Conservation (phyloP, 2,888 invertebrate genomes). For the Notodromas monacha region DNA sequence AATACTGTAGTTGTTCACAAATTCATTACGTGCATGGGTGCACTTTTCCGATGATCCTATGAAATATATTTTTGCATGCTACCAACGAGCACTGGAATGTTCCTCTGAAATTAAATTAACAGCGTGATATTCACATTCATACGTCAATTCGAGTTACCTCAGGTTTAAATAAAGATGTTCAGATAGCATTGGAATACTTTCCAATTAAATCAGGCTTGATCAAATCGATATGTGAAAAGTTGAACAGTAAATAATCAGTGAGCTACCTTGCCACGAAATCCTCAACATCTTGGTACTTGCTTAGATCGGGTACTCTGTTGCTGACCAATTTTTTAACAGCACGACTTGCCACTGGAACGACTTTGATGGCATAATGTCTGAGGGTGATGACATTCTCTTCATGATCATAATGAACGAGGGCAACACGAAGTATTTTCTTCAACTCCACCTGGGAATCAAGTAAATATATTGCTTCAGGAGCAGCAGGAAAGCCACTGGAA, state of each 20-base stretch:
- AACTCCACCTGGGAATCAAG: slow-evolving; percentile 36
- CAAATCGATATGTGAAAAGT: neutral
- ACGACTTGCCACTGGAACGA: slow-evolving; percentile 42
- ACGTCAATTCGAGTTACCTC: no score
- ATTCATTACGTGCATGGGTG: no score
- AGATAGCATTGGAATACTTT: neutral
- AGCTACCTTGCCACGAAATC: slow-evolving; percentile 52
- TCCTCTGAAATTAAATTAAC: no score
- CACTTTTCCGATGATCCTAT: no score
- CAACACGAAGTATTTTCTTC: slow-evolving; percentile 49
- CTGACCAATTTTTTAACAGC: slow-evolving; percentile 65
- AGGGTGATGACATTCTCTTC: slow-evolving; percentile 55
- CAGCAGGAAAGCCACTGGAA: neutral
- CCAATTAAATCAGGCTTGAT: neutral
- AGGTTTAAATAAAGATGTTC: no score
- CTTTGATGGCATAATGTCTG: slow-evolving; percentile 74
- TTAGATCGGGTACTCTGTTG: slow-evolving; percentile 63
- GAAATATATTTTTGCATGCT: no score
- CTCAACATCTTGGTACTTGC: slow-evolving; percentile 45
- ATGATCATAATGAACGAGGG: slow-evolving; percentile 60
- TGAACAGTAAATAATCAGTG: neutral
- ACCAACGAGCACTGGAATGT: no score
- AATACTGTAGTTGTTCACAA: no score
- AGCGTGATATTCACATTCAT: no score
- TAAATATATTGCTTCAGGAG: neutral